Conservation (phyloP, 2,888 invertebrate species). For the Catocala fraxini region DNA sequence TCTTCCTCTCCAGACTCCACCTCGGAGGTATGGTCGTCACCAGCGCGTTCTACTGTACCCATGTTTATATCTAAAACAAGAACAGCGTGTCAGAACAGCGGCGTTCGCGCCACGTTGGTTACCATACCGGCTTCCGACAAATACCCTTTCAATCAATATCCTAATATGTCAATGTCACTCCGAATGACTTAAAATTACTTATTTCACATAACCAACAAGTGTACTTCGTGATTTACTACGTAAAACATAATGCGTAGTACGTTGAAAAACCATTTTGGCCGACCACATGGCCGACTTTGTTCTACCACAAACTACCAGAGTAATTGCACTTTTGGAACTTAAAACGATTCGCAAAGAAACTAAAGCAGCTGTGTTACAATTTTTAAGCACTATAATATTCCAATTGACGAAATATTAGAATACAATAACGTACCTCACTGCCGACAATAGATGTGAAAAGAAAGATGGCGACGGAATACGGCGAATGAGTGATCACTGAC, state of each 20-base stretch:
- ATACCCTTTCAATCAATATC: constrained; percentile 32
- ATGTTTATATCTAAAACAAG: constrained; percentile 82
- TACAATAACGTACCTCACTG: constrained; percentile 78
- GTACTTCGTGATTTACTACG: constrained; percentile 51
- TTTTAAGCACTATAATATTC: constrained; percentile 43
- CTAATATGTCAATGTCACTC: constrained; percentile 29
- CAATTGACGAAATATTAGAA: constrained; percentile 57
- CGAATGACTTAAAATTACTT: constrained; percentile 33
- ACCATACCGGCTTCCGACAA: constrained; percentile 62
- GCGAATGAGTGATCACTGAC: constrained; percentile 54
- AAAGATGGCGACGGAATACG: constrained; percentile 79
- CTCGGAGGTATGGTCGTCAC: constrained; percentile 89
- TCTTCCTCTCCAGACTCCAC: constrained; percentile 90
- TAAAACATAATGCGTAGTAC: constrained; percentile 84
- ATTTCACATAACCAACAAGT: constrained; percentile 26
- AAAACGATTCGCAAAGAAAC: constrained; percentile 36
- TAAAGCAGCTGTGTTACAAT: constrained; percentile 32
- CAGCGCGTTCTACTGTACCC: constrained; percentile 90
- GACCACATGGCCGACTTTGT: constrained; percentile 80
- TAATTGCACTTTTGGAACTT: constrained; percentile 46
- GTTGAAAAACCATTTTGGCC: constrained; percentile 65
- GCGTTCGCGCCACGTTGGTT: constrained; percentile 80
- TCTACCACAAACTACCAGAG: constrained; percentile 44
- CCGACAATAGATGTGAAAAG: constrained; percentile 81
- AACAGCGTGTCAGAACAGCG: constrained; percentile 48